Evolutionary conservation across 64 coral and sea anemone genomes (phyloP), one percentile per base, ranked within the genome.

Genomic region (Platygyra sinensis): DNA sequence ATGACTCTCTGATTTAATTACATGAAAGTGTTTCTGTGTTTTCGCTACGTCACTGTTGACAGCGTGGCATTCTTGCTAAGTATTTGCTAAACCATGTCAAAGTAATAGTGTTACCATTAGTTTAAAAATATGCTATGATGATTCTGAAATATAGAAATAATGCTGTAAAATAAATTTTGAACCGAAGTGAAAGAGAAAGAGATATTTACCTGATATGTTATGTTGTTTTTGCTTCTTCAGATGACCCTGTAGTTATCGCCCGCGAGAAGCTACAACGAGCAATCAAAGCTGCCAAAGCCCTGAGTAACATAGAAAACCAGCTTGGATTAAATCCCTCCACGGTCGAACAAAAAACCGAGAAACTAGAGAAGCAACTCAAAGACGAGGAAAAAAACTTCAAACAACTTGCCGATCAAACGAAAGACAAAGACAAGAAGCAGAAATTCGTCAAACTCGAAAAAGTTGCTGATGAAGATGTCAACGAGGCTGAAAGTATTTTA

Each of bases 391-490:
- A 73, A 28, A 87, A 59, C 30, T 87, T 92, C 62, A 80, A 92
- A 59, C 76, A 92, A 62, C 33, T 92, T 28, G 86, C 63, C 10
- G 63, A 80, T 51, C 12, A 67, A 15, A 29, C 84, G 32, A n/a
- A 87, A 18, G 83, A 92, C 61, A 33, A 22, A 10, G 33, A 50
- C 24, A 92, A 87, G 75, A 92, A 87, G 11, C 28, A 60, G 1
- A 87, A 92, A 79, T 87, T 92, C 32, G 19, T 55, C 8, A 92
- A 92, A 24, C 75, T 92, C 16, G 90, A 87, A 15, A 92, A 92
- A 80, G 82, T 87, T 20, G 90, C 83, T 4, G 90, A 92, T 28
- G 90, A 92, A 13, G 90, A 92, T 18, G 81, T 92, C 19, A 92
- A 92, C 6, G 73, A 86, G 25, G 84, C 90, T 10, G 65, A 92